phyloP scores from a whole-genome alignment of 2,113 vertebrate genomes.

The Trichechus manatus region DNA sequence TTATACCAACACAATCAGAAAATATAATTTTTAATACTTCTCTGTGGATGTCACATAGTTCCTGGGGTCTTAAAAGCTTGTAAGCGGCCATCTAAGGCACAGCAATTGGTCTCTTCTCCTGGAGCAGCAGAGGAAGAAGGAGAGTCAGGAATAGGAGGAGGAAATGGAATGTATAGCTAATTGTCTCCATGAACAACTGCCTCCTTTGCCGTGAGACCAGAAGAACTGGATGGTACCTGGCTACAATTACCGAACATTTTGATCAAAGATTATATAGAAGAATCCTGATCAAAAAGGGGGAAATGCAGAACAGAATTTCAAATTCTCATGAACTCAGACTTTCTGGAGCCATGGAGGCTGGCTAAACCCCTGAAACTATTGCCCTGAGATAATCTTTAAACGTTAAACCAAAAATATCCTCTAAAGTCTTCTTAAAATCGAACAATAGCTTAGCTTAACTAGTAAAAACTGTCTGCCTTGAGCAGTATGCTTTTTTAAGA shows the following conservation, averaged over 20 bases:
- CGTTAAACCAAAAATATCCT: background rate
- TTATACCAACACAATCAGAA: background rate
- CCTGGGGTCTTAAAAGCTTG: background rate
- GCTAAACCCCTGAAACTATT: background rate
- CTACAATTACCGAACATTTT: background rate
- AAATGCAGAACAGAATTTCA: background rate
- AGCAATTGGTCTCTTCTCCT: background rate
- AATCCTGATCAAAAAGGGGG: background rate
- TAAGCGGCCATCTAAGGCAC: background rate
- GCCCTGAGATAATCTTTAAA: background rate
- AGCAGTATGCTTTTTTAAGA: background rate
- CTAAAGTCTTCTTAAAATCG: background rate
- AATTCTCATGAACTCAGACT: background rate
- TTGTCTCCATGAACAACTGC: background rate
- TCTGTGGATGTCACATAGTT: background rate
- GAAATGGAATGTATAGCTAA: background rate
- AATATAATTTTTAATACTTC: background rate
- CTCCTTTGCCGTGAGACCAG: background rate
- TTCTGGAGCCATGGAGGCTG: background rate
- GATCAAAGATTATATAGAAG: background rate
- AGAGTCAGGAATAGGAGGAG: background rate
- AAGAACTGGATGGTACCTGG: background rate
- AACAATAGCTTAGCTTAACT: background rate
- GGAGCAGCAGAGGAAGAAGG: background rate
- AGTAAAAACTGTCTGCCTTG: background rate